A percentile compares a stretch with the other conserved stretches of the same genome.
Evolutionary conservation across 2,888 invertebrate genomes (phyloP).

Genomic region (Pycnomerus fuliginosus): DNA sequence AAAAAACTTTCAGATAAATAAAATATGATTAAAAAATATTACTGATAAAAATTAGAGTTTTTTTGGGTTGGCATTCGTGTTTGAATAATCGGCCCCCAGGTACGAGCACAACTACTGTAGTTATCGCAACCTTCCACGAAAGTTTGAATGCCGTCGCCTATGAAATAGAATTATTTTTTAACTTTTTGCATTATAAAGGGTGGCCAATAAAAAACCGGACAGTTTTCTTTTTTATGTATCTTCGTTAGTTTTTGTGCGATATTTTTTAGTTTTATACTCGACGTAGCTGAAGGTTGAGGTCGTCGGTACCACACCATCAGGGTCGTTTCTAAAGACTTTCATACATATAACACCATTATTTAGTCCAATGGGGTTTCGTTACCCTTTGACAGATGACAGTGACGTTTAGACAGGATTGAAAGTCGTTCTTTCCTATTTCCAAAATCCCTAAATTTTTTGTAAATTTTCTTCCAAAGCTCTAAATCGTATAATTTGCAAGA

Average conservation of each 20-base stretch:
- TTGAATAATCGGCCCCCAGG: slow-evolving; percentile 9
- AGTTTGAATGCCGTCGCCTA: slow-evolving; percentile 14
- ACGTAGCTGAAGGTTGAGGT: too few species aligned
- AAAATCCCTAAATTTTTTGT: too few species aligned
- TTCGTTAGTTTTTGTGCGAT: neutral
- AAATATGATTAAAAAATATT: neutral
- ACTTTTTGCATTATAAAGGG: neutral
- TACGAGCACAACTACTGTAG: slow-evolving; percentile 10
- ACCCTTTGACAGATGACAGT: too few species aligned
- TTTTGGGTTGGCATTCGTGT: slow-evolving; percentile 2
- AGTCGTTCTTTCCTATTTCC: too few species aligned
- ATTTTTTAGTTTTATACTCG: neutral
- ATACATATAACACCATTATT: too few species aligned
- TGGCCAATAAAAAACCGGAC: neutral
- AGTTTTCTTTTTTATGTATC: neutral
- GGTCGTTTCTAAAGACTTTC: too few species aligned
- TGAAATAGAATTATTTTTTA: neutral
- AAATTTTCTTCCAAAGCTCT: too few species aligned
- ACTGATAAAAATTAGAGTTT: slow-evolving; percentile 2
- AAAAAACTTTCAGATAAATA: neutral
- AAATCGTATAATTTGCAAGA: too few species aligned
- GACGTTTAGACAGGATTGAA: too few species aligned
- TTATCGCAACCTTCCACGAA: slow-evolving; percentile 21
- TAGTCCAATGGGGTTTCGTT: too few species aligned
- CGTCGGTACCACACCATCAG: too few species aligned